Evolutionary conservation across 2,113 vertebrate species (phyloP), one percentile per base, ranked within the genome.

Genomic region (Argyrosomus japonicus): DNA sequence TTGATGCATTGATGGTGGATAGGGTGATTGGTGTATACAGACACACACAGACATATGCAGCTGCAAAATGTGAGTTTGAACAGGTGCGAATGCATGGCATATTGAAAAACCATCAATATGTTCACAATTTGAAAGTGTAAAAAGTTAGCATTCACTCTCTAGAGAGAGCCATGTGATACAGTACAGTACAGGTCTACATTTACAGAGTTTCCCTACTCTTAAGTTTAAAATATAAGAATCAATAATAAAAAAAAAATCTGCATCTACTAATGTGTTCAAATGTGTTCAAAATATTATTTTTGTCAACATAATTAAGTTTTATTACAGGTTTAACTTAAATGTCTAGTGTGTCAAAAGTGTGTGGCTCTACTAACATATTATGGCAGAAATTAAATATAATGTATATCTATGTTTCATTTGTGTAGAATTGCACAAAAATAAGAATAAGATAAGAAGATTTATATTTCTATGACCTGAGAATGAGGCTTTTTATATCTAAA

Each of bases 1-100:
- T 3, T 82, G 79, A 88, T 84, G 69, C 21, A 83, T 36, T 25
- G 63, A 77, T 70, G 54, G 15, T 54, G 57, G 77, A 72, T n/a
- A 36, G 13, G 68, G 27, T 67, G 57, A 62, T 77, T 53, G 7
- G 29, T 45, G 13, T 48, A 27, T 6, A 13, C 64, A 77, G 25
- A 77, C 69, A 75, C 25, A 51, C 56, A 53, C 36, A 43, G 14
- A 25, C 71, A 53, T 56, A 75, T 64, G 61, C 40, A 71, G 21
- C 47, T 74, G 45, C 56, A 82, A 65, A 74, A 21, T 54, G 13
- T 29, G 53, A 68, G 27, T 58, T 29, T 11, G 11, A 64, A 74
- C 73, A 83, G 65, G 73, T 62, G 69, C 68, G 68, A 19, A 58
- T 12, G 23, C 9, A 15, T 12, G n/a, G n/a, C 21, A 32, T 8